Evolutionary conservation across 2,113 vertebrate genomes (phyloP), one percentile per base, ranked within the genome.

Genomic region (Macquaria ambigua): DNA sequence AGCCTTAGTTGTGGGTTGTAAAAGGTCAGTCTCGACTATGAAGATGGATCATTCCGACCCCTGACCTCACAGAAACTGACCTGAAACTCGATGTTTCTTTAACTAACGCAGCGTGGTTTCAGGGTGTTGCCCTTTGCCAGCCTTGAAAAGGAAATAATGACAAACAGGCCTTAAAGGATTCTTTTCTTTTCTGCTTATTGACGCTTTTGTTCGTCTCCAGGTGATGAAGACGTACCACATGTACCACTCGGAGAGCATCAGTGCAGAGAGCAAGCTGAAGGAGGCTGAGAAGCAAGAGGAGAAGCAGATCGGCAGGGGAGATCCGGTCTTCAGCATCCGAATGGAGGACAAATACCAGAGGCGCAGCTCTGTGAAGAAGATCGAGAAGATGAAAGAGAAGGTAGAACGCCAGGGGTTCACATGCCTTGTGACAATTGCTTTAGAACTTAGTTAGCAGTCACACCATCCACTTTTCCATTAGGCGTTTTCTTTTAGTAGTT

Each of bases 141-240:
- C n/a, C 37, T 66, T 62, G 1, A 39, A 1, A 66, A 50, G 8
- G 28, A 34, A 74, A 61, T 10, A 0, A 48, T 20, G 37, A 18
- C 62, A 70, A 43, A 50, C 0, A 6, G 16, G 21, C 3, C 28
- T 43, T 43, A 37, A 23, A 43, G 9, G 9, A 8, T 15, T 41
- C 0, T 16, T 63, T 43, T 43, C n/a, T 43, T 23, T 43, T 10
- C 23, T 56, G 48, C 50, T 37, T 25, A n/a, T 61, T 8, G 21
- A 48, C 37, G 1, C 23, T 48, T 71, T 18, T 76, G 48, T 53
- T 39, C 64, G 20, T 3, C 21, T 69, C 4, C 94, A 99, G 98
- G 98, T 99, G 94, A 99, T 99, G 98, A 99, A 99, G 95, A 99
- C 98, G 2, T 99, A 99, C 94, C 98, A 99, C 89, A 99, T 99